Base-by-base conservation (phyloP, 92 coral and sea anemone genomes). In the Porites cylindrica region DNA sequence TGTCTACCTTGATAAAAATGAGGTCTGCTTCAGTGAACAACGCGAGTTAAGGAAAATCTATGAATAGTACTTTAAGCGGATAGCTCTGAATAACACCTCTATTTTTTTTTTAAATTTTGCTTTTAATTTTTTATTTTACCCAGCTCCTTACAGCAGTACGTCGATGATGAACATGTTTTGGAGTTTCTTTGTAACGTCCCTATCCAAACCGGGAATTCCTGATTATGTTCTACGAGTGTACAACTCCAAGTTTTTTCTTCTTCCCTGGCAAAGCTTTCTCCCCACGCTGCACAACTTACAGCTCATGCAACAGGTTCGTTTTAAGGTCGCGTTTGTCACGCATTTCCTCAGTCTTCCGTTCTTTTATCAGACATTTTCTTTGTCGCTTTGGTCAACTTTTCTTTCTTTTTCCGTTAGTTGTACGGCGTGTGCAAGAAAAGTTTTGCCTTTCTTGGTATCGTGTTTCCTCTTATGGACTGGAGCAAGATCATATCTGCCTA, bases 141-240 rank as follows among this genome's bases (percentile, higher is more conserved):
- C 73, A 94, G 98, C 91, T 23, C 91, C 90, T 60, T 90, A 90
- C 85, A 93, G 95, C 70, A 89, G 91, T 62, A 72, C 94, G 56
- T 95, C 94, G 80, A 82, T 93, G 70, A 90, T 96, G 96, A 93
- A 96, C 92, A 87, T 96, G 87, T 92, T 95, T 56, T 96, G 98
- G 98, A 88, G 85, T 75, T 96, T 88, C 92, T 96, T 95, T 78
- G 95, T 89, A 74, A 67, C 94, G 72, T 91, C 91, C 51, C 78
- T 95, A 63, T 82, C 94, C 75, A 92, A 91, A 32, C 89, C 86
- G 4, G 93, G 91, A 52, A 87, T 91, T 64, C 98, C 99, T 21
- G 96, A 85, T 50, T 92, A 87, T 79, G 94, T 96, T 20, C 74
- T 92, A 53, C 94, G 99, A 65, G 99, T 96, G 10, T 93, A 93